Conservation (phyloP, 1,140 invertebrate genomes). For the Himalopsyche phryganea region DNA sequence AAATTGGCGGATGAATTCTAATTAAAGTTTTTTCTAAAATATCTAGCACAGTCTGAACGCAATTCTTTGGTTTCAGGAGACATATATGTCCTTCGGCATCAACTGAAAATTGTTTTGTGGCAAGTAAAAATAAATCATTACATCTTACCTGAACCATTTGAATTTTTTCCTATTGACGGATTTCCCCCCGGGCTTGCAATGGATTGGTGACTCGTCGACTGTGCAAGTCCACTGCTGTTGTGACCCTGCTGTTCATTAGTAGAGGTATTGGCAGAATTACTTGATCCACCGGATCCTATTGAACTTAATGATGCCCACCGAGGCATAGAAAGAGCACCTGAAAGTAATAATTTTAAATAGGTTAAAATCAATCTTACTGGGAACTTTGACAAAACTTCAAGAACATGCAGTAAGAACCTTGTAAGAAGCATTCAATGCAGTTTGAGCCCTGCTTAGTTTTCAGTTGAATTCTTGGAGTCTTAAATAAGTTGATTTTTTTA, state of each 20-base stretch:
- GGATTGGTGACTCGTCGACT: constrained; percentile 29
- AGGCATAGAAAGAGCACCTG: constrained; percentile 77
- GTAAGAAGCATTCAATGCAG: neutral
- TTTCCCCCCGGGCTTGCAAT: constrained; percentile 29
- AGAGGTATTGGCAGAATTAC: constrained; percentile 42
- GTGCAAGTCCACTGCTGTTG: constrained; percentile 27
- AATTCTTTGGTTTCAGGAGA: too few species aligned
- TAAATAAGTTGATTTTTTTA: too few species aligned
- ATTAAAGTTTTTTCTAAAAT: too few species aligned
- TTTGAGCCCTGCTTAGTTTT: neutral
- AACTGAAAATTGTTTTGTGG: too few species aligned
- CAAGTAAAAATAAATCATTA: too few species aligned
- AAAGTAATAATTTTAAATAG: constrained; percentile 16
- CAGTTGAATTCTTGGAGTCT: neutral
- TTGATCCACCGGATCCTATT: constrained; percentile 58
- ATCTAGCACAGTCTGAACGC: too few species aligned
- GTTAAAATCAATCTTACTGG: neutral
- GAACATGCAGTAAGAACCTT: too few species aligned
- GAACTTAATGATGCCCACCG: constrained; percentile 81
- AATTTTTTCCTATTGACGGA: constrained; percentile 43
- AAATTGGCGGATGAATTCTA: too few species aligned
- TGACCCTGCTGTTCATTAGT: constrained; percentile 41
- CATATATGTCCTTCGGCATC: too few species aligned
- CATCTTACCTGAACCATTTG: constrained; percentile 47
- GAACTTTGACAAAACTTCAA: too few species aligned